Percentiles rank a stretch among this genome's conserved stretches.
Conservation (phyloP, 2,888 invertebrate species). For the Gordius sp. region DNA sequence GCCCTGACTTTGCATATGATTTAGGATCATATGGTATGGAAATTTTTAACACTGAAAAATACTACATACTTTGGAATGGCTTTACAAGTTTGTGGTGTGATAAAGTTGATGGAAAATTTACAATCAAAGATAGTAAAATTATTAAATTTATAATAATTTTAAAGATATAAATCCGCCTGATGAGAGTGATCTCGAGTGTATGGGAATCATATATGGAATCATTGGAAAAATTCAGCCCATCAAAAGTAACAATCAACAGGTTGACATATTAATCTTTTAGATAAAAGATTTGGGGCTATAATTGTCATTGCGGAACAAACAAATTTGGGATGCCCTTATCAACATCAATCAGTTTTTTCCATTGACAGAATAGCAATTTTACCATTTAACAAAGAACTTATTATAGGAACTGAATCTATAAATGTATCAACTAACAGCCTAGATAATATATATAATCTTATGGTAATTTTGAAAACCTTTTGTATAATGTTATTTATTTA, state of each 20-base stretch:
- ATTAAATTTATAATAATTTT: not conserved
- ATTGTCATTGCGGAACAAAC: not conserved
- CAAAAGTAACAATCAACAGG: not conserved
- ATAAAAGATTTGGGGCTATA: not conserved
- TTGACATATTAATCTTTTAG: not conserved
- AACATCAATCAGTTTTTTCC: not conserved
- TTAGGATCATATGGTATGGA: no score
- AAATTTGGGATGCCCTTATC: not conserved
- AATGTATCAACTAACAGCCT: no score
- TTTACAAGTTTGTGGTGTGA: not conserved
- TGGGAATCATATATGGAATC: not conserved
- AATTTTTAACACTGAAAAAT: not conserved
- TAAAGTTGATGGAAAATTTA: not conserved
- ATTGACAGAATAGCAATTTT: not conserved
- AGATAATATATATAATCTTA: no score
- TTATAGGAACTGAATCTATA: not conserved
- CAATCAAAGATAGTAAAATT: not conserved
- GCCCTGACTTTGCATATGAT: no score
- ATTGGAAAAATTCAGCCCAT: conserved; percentile 4
- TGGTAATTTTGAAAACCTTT: not conserved
- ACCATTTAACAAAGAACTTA: not conserved
- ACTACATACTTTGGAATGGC: conserved; percentile 2
- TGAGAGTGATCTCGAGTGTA: not conserved
- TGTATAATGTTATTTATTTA: not conserved
- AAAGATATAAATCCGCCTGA: conserved; percentile 10